Percentiles rank a stretch among this genome's conserved stretches.
Evolutionary conservation across 2,797 vertebrate genomes (phyloP).

Genomic region (Sphaeramia orbicularis): DNA sequence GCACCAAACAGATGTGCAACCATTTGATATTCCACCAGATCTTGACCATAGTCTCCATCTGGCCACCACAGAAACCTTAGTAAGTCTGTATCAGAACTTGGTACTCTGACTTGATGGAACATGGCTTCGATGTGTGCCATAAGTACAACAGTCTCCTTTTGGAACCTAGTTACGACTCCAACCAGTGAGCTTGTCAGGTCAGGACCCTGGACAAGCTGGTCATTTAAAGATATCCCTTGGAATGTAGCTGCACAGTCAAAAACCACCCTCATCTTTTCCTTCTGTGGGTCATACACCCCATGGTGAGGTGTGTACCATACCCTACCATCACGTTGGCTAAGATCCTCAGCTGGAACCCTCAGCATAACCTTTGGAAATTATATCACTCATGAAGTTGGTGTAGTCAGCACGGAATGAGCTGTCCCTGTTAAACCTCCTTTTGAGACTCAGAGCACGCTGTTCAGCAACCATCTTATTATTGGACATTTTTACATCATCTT

Average conservation of each 20-base stretch:
- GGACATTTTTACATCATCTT: conserved; percentile 2
- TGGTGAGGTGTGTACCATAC: conserved; percentile 15
- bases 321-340: background rate
- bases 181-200: conserved; percentile 18
- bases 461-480: conserved; percentile 5
- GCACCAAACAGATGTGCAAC: no score
- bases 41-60: background rate
- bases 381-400: conserved; percentile 14
- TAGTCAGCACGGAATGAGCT: background rate
- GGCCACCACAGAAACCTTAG: background rate
- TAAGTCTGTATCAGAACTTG: background rate
- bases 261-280: conserved; percentile 1
- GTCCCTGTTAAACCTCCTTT: conserved; percentile 3
- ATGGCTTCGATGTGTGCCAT: conserved; percentile 23
- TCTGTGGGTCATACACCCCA: conserved; percentile 12
- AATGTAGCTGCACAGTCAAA: conserved; percentile 13
- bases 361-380: conserved; percentile 5
- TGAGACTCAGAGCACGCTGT: background rate
- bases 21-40: background rate
- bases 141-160: conserved; percentile 4
- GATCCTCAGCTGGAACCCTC: conserved; percentile 4
- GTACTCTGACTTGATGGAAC: no score
- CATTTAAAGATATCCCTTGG: conserved; percentile 19
- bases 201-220: conserved; percentile 29
- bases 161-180: conserved; percentile 26